Evolutionary conservation across 2,888 invertebrate genomes (phyloP), one percentile per base, ranked within the genome.

Genomic region (Lordiphosa fenestrarum): DNA sequence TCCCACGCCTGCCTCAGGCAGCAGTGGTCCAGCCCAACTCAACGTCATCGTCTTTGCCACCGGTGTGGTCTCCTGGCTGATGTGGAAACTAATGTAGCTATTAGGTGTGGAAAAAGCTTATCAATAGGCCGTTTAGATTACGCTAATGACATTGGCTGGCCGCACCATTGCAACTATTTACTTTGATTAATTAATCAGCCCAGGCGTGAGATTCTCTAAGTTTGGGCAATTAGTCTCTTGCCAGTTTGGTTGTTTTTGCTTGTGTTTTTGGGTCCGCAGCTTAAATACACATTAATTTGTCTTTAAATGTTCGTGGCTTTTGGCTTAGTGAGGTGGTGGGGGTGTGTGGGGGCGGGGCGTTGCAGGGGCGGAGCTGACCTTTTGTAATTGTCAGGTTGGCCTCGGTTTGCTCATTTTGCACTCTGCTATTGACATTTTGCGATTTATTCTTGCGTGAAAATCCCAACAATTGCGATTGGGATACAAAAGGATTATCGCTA

Each of bases 141-240:
- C 56, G 69, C 69, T 86, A 87, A 85, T 86, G 81, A 78, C 68
- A 23, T 47, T 19, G 23, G 35, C 58, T 65, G 37, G 51, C 44
- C 12, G 23, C 4, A 12, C n/a, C 50, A 49, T 7, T 62, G 49
- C 61, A 78, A 65, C 83, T 62, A 81, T 84, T 85, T 67, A 72
- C 71, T 76, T 81, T 82, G 81, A 87, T 87, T 86, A 87, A 87
- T 87, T 86, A 87, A 86, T 73, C 78, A 80, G 44, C 69, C 61
- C 63, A 82, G 77, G 77, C 77, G 77, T 78, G 77, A 78, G 77
- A 80, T 80, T 84, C 74, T 83, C 60, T 33, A 46, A 56, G 41
- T 57, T 50, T 37, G 54, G 71, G 84, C 76, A 87, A 87, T 87
- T 86, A 86, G 86, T 86, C 81, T 77, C 63, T 56, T 33, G 35